phyloP scores from a whole-genome alignment of 2,797 vertebrate genomes.

The Harpagifer antarcticus region DNA sequence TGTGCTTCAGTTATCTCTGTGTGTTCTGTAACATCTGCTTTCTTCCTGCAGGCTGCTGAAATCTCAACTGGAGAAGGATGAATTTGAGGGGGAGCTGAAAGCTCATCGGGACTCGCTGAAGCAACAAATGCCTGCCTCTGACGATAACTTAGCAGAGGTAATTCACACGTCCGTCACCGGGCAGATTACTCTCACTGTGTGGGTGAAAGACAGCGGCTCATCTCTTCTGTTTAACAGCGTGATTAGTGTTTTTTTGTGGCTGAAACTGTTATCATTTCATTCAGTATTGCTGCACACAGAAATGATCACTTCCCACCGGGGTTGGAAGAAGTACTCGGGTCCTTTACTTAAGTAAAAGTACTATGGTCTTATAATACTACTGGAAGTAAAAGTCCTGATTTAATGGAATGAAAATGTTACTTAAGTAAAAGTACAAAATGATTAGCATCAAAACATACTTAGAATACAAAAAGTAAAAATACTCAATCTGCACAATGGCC shows the following conservation, averaged over 20 bases:
- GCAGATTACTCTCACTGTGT: constrained; percentile 47
- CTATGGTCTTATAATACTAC: too few relatives aligned
- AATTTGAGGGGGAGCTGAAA: constrained; percentile 87
- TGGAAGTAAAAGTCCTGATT: too few relatives aligned
- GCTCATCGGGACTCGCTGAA: constrained; percentile 83
- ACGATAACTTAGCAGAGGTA: constrained; percentile 84
- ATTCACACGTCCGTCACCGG: constrained; percentile 23
- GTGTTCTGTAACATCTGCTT: constrained; percentile 24
- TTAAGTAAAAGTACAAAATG: too few relatives aligned
- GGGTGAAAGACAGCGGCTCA: constrained; percentile 46
- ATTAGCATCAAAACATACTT: too few relatives aligned
- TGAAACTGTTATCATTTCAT: constrained; percentile 7
- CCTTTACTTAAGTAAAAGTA: too few relatives aligned
- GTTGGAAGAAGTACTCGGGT: too few relatives aligned
- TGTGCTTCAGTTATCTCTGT: neutral
- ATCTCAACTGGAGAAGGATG: constrained; percentile 88
- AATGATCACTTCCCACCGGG: neutral
- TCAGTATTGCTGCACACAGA: constrained; percentile 24
- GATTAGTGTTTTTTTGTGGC: neutral
- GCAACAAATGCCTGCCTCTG: constrained; percentile 73
- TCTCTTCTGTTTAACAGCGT: constrained; percentile 33
- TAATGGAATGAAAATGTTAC: too few relatives aligned
- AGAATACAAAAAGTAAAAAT: too few relatives aligned
- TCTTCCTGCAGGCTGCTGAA: constrained; percentile 85
- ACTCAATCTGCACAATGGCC: too few relatives aligned